These are phyloP conservation scores for Columbina picui DNA, from an alignment of 2,113 vertebrate species.

Conservation along the genomic window DNA sequence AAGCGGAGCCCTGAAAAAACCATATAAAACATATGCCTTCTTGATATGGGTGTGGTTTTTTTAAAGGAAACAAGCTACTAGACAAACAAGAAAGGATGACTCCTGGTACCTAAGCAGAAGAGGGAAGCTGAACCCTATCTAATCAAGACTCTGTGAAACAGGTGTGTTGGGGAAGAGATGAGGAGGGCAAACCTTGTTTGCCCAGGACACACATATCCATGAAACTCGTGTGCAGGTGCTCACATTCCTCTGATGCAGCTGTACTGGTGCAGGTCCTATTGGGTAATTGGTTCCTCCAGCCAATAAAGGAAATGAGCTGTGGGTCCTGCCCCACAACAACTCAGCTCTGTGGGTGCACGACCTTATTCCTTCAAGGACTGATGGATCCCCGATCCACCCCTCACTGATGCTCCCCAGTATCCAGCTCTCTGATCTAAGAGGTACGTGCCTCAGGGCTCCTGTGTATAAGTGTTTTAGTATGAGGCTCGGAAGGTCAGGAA, in stretches of 20 bases:
- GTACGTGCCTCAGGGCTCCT: background rate
- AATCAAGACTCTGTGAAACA: background rate
- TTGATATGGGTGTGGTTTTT: background rate
- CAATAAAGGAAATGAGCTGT: background rate
- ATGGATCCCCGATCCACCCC: background rate
- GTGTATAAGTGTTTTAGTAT: background rate
- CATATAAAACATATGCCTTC: background rate
- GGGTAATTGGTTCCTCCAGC: background rate
- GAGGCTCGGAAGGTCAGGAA: background rate
- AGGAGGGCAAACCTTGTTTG: background rate
- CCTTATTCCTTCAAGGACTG: background rate
- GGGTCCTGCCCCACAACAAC: background rate
- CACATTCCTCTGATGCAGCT: accelerated
- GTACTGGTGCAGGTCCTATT: background rate
- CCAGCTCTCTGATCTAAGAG: background rate
- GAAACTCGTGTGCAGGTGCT: background rate
- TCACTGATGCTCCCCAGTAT: background rate
- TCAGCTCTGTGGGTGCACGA: background rate
- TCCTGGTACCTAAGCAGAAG: background rate
- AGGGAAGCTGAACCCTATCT: background rate
- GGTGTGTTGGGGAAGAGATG: background rate
- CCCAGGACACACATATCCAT: background rate
- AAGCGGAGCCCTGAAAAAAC: background rate
- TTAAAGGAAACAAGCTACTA: background rate
- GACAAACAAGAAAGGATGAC: background rate